Percentiles rank a stretch among this genome's conserved stretches.
Evolutionary conservation across 2,113 vertebrate species (phyloP).

Genomic region (Ploceus nigricollis): DNA sequence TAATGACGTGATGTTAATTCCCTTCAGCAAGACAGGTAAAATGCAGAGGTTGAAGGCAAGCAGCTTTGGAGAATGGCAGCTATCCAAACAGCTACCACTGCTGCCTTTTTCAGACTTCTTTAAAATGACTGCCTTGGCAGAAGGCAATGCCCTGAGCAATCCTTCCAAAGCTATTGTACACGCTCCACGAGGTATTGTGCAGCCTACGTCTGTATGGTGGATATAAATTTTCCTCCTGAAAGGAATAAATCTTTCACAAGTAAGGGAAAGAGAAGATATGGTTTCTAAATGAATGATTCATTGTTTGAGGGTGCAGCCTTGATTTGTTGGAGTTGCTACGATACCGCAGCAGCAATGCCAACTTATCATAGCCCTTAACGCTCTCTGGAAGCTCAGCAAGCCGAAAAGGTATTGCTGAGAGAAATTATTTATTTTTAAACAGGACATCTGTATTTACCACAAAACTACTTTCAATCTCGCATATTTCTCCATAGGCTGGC

Average conservation of each 20-base stretch:
- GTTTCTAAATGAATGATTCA: conserved; percentile 44
- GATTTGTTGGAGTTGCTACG: conserved; percentile 3
- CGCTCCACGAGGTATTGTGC: not conserved
- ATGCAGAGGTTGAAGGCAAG: not conserved
- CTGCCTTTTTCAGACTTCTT: not conserved
- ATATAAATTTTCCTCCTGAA: conserved; percentile 36
- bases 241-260: conserved; percentile 16
- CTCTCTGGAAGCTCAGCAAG: not conserved
- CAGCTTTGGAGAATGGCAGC: not conserved
- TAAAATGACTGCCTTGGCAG: not conserved
- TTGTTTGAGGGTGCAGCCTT: conserved; percentile 15
- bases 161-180: not conserved
- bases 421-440: conserved; percentile 3
- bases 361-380: not conserved
- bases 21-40: conserved; percentile 35
- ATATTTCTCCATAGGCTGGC: not conserved
- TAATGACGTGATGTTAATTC: not conserved
- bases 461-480: not conserved
- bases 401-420: not conserved
- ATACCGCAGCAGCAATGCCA: conserved; percentile 14
- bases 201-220: not conserved
- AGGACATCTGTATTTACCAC: not conserved
- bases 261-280: not conserved
- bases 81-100: not conserved
- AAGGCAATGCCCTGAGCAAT: not conserved